These are phyloP conservation scores for Anas platyrhynchos DNA, from an alignment of 2,113 vertebrate species.

Conservation along the genomic window DNA sequence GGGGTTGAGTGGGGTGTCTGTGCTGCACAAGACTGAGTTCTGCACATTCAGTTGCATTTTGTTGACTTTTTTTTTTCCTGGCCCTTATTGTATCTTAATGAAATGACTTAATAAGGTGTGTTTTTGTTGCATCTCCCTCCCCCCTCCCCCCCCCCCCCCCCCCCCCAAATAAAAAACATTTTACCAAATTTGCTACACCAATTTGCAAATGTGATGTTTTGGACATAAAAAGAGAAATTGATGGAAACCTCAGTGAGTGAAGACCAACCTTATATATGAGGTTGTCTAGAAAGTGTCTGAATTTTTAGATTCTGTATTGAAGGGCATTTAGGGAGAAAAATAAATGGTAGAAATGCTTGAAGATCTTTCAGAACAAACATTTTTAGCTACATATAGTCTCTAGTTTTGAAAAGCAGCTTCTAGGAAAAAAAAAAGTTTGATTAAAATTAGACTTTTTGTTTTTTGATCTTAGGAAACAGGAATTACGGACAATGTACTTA, in stretches of 20 bases:
- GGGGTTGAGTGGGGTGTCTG: not conserved
- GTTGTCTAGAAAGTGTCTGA: rapidly evolving
- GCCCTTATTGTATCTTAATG: not conserved
- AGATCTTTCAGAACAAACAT: not conserved
- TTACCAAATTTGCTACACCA: not conserved
- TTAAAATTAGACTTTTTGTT: not conserved
- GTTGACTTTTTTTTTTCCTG: no score
- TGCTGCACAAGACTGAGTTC: not conserved
- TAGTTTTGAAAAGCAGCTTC: not conserved
- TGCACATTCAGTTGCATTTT: not conserved
- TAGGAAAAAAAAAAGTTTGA: not conserved
- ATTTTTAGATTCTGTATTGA: not conserved
- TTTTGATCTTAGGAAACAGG: not conserved
- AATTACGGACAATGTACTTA: not conserved
- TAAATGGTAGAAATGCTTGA: not conserved
- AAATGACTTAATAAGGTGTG: not conserved
- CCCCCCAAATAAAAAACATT: not conserved
- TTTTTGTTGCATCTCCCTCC: no score
- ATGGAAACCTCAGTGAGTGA: not conserved
- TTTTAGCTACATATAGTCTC: not conserved
- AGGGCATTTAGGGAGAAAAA: not conserved
- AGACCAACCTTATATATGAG: not conserved
- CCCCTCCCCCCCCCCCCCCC: no score
- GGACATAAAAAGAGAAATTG: not conserved
- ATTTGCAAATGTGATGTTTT: not conserved